Evolutionary conservation across 1,140 invertebrate genomes (phyloP).

Genomic region (Caenorhabditis tropicalis): DNA sequence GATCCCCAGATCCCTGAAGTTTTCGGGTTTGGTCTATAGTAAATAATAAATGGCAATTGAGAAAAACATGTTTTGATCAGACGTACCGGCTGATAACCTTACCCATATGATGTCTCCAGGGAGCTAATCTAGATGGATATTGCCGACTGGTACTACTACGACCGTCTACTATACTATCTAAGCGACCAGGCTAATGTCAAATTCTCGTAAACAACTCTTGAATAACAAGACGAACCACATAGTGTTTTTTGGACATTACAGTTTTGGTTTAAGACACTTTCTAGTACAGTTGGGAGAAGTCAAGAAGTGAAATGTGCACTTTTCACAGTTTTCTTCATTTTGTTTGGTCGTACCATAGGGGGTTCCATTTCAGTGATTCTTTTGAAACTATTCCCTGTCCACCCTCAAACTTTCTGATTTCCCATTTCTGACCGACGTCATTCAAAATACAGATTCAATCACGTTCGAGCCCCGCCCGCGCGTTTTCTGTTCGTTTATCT

Average conservation of each 20-base stretch:
- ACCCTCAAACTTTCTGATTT: background rate
- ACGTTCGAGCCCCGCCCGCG: background rate
- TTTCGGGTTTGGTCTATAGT: background rate
- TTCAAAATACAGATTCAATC: background rate
- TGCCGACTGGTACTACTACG: background rate
- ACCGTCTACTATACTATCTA: conserved; percentile 7
- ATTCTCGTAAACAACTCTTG: background rate
- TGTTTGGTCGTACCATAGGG: too few relatives aligned
- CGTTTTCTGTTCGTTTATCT: background rate
- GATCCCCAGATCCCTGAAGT: background rate
- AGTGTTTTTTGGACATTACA: background rate
- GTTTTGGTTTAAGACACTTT: too few relatives aligned
- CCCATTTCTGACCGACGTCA: conserved; percentile 9
- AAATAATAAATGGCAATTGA: background rate
- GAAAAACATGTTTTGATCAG: conserved; percentile 12
- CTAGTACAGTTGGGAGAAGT: too few relatives aligned
- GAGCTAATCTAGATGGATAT: background rate
- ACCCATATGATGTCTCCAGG: background rate
- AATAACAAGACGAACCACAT: background rate
- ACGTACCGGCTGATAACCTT: background rate
- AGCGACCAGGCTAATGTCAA: background rate
- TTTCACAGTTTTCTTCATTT: background rate
- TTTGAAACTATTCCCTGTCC: background rate
- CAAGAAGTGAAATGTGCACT: background rate
- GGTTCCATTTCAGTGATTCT: background rate